phyloP scores from a whole-genome alignment of 2,113 vertebrate genomes.

The Hydrolagus affinis region DNA sequence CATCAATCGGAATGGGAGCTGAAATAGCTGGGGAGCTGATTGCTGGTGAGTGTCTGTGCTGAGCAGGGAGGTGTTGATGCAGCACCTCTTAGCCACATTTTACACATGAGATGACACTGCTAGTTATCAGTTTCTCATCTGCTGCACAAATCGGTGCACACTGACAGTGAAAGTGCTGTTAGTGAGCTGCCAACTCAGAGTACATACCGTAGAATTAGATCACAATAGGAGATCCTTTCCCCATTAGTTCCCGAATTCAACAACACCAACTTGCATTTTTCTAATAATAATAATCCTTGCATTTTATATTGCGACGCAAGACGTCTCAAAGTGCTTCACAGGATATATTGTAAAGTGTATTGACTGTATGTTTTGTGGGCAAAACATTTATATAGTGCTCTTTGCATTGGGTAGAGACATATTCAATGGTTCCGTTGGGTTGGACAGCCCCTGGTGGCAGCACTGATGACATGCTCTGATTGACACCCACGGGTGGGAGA shows the following conservation, averaged over 20 bases:
- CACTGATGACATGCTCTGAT: too few relatives aligned
- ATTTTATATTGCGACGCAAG: too few relatives aligned
- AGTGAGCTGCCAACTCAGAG: background rate
- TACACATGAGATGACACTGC: background rate
- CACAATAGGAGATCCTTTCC: background rate
- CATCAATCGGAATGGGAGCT: background rate
- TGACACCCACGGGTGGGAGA: too few relatives aligned
- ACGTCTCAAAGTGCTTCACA: too few relatives aligned
- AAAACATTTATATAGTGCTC: too few relatives aligned
- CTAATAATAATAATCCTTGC: too few relatives aligned
- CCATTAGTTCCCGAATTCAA: background rate
- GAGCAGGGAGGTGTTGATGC: background rate
- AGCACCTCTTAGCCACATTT: background rate
- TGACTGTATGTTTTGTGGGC: too few relatives aligned
- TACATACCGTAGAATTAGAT: background rate
- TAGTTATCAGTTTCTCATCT: background rate
- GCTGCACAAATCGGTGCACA: background rate
- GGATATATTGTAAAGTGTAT: too few relatives aligned
- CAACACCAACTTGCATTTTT: too few relatives aligned
- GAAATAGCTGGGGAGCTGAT: background rate
- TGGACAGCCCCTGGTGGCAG: too few relatives aligned
- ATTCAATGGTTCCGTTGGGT: too few relatives aligned
- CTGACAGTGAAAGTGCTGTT: background rate
- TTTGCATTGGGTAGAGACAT: too few relatives aligned
- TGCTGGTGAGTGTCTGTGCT: background rate